Base-by-base conservation (phyloP, 2,888 invertebrate genomes). In the Hirtodrosophila confusa region DNA sequence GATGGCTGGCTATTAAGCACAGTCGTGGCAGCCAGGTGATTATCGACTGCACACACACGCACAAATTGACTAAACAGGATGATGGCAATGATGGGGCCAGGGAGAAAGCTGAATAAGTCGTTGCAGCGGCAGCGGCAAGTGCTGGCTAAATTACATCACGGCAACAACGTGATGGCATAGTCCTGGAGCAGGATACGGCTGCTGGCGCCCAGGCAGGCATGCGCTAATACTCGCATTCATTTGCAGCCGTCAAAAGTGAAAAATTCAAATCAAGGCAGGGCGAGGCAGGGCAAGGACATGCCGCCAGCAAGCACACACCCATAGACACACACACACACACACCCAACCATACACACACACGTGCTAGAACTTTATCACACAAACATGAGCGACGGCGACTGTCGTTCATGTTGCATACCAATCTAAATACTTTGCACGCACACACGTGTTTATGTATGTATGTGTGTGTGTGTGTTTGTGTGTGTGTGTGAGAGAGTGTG, bases 361-460 rank as follows among this genome's bases (percentile, higher is more conserved):
- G 51, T 48, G 64, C 43, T 68, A 70, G 66, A 64, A 80, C 63
- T 75, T 78, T 85, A 87, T 73, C 86, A 75, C 65, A 69, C 65
- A 69, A 72, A 57, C 79, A 68, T 87, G 88, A 82, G 72, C 70
- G 58, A 72, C 69, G 83, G 70, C 80, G 67, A 67, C 80, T 84
- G 84, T 75, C 84, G 86, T 88, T 84, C 88, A 88, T 83, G 84
- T 78, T 83, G 86, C 88, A 86, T 78, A 86, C 85, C 86, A 86
- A 85, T 85, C 86, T 88, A 80, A 85, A 85, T 88, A 75, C 84
- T 69, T 68, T 65, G 65, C 78, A 69, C 86, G 58, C 84, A 78
- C 57, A 66, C 50, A 40, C 67, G 41, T 5, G 27, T 27, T 0
- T 51, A 23, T 29, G 8, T 33, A 23, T 23, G n/a, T 35, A 9